These are phyloP conservation scores for Hydrophis major DNA, from an alignment of 2,797 vertebrate species.

Conservation along the genomic window DNA sequence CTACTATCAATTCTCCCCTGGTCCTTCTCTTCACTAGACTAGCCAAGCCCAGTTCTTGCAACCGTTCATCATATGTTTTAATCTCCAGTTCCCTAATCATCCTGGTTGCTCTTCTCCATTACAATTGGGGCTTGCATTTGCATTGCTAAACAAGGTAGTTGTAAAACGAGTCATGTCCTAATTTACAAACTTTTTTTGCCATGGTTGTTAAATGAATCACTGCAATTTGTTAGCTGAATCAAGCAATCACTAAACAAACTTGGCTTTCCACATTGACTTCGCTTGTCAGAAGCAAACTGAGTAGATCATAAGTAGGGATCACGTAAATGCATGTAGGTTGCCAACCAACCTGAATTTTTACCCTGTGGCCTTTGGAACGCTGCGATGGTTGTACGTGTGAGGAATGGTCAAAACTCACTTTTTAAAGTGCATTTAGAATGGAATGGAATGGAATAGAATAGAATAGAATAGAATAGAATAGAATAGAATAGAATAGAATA, in stretches of 20 bases:
- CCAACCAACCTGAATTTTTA: background rate
- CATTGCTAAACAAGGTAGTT: background rate
- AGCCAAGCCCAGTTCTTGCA: too few relatives aligned
- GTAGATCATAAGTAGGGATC: background rate
- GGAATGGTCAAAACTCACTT: background rate
- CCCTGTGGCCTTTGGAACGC: background rate
- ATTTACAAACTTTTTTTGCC: background rate
- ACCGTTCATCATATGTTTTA: too few relatives aligned
- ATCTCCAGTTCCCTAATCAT: too few relatives aligned
- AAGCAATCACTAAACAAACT: background rate
- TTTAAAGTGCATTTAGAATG: background rate
- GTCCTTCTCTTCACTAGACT: too few relatives aligned
- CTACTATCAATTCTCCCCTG: too few relatives aligned
- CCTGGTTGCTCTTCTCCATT: too few relatives aligned
- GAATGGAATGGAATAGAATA: too few relatives aligned
- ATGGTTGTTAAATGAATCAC: background rate
- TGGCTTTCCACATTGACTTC: background rate
- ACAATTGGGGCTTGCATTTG: background rate
- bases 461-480: too few relatives aligned
- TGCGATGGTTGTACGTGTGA: background rate
- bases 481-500: too few relatives aligned
- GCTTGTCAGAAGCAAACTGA: background rate
- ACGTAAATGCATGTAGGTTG: background rate
- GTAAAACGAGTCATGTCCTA: background rate
- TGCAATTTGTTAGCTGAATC: background rate